phyloP scores from a whole-genome alignment of 2,797 vertebrate genomes.

The Xiphophorus birchmanni region DNA sequence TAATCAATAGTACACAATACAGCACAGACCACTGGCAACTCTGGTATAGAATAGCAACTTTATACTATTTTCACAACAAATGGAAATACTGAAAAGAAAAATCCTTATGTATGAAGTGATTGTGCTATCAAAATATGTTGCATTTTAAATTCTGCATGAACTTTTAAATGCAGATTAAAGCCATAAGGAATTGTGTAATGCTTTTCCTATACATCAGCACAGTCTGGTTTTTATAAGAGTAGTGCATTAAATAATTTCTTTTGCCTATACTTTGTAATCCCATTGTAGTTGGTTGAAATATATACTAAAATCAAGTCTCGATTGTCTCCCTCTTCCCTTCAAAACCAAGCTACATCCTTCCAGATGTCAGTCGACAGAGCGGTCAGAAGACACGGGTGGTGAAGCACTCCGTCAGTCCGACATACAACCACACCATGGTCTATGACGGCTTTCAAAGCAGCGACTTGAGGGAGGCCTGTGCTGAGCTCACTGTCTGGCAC shows the following conservation, averaged over 20 bases:
- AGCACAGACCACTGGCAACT: background rate
- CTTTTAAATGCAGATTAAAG: background rate
- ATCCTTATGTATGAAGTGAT: background rate
- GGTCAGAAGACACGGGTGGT: slow-evolving; percentile 90
- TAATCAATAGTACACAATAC: background rate
- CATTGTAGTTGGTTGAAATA: background rate
- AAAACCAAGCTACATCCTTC: slow-evolving; percentile 88
- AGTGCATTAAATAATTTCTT: background rate
- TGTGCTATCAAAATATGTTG: background rate
- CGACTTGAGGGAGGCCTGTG: slow-evolving; percentile 91
- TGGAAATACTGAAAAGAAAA: too few species aligned
- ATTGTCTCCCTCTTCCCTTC: slow-evolving; percentile 5
- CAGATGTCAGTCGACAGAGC: slow-evolving; percentile 88
- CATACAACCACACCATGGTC: slow-evolving; percentile 98
- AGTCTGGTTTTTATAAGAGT: background rate
- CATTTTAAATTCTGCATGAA: background rate
- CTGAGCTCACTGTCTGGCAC: slow-evolving; percentile 91
- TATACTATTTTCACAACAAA: background rate
- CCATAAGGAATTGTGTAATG: background rate
- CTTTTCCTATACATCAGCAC: background rate
- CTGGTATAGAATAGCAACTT: background rate
- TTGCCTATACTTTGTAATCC: background rate
- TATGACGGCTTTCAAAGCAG: slow-evolving; percentile 91
- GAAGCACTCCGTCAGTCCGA: slow-evolving; percentile 85
- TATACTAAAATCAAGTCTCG: background rate